Evolutionary conservation across 2,888 invertebrate genomes (phyloP).

Genomic region (Amphipoea lucens): DNA sequence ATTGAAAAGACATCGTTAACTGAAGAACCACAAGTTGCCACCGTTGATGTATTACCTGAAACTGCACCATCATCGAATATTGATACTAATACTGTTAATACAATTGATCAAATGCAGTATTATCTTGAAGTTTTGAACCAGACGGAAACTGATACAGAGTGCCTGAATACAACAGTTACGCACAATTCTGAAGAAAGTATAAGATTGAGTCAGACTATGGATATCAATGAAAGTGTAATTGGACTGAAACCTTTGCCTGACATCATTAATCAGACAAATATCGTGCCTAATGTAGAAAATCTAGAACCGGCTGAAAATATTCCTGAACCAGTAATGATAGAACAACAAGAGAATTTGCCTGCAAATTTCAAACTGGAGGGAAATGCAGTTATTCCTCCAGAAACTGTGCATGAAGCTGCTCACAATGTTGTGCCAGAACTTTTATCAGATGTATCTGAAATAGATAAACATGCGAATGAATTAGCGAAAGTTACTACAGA

Average conservation of each 20-base stretch:
- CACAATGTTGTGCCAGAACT: conserved; percentile 36
- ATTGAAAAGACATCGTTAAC: neutral
- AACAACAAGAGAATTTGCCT: neutral
- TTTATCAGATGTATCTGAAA: conserved; percentile 29
- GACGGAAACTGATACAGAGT: conserved; percentile 14
- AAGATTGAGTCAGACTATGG: conserved; percentile 35
- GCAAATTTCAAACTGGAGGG: neutral
- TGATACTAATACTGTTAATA: conserved; percentile 6
- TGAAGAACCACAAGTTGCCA: conserved; percentile 11
- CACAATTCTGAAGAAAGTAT: conserved; percentile 10
- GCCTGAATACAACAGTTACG: conserved; percentile 18
- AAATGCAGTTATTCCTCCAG: conserved; percentile 1
- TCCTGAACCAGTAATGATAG: conserved; percentile 1
- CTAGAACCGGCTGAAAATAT: neutral
- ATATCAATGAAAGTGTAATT: conserved; percentile 62
- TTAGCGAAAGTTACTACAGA: conserved; percentile 6
- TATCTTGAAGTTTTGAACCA: conserved; percentile 15
- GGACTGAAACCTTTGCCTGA: conserved; percentile 64
- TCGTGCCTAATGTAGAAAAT: conserved; percentile 27
- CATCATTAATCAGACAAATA: conserved; percentile 65
- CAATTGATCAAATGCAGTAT: conserved; percentile 3
- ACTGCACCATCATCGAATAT: conserved; percentile 5
- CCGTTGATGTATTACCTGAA: conserved; percentile 15
- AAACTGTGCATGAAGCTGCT: conserved; percentile 7
- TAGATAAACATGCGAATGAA: conserved; percentile 5